These are phyloP conservation scores for Diglossa brunneiventris DNA, from an alignment of 2,113 vertebrate species.

Conservation along the genomic window DNA sequence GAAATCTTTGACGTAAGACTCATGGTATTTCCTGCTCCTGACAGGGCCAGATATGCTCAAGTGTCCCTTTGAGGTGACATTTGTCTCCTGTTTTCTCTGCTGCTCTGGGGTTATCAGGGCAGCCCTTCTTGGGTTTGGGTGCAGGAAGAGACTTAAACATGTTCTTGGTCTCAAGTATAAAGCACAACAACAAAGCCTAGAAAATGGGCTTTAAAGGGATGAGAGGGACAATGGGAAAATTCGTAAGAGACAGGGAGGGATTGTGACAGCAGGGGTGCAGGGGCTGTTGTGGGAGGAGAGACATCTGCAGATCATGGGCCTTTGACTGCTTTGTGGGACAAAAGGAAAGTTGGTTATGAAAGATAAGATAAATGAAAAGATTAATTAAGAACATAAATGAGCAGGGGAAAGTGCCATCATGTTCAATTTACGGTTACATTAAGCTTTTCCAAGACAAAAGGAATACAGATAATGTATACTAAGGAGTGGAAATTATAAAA, in stretches of 20 bases:
- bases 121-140: not conserved
- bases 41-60: not conserved
- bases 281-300: not conserved
- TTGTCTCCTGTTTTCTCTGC: slow-evolving; percentile 43
- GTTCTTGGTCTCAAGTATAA: not conserved
- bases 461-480: not conserved
- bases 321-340: not conserved
- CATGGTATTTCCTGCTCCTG: slow-evolving; percentile 53
- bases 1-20: slow-evolving; percentile 17
- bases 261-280: not conserved
- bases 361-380: not conserved
- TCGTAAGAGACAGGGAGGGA: not conserved
- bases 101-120: not conserved
- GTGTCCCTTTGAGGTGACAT: slow-evolving; percentile 30
- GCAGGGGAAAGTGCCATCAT: not conserved
- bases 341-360: not conserved
- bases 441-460: not conserved
- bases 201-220: not conserved
- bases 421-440: not conserved
- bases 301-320: not conserved
- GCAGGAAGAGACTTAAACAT: slow-evolving; percentile 20
- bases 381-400: not conserved
- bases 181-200: not conserved
- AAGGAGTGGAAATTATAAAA: not conserved
- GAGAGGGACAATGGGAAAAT: not conserved